phyloP scores from a whole-genome alignment of 2,888 invertebrate species.

The Celastrina argiolus region DNA sequence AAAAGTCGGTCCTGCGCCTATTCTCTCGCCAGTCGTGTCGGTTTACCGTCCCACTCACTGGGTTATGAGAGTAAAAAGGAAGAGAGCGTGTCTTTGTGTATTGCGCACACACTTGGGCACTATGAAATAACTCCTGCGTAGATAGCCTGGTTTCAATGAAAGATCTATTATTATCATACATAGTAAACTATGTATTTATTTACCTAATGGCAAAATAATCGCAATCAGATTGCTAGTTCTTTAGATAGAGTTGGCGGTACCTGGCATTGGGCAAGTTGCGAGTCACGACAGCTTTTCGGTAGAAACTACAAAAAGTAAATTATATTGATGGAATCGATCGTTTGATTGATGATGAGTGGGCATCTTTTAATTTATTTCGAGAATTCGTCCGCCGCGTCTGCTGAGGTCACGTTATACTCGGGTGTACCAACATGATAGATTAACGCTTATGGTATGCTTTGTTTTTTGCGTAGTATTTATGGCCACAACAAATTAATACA shows the following conservation, averaged over 20 bases:
- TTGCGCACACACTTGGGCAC: no score
- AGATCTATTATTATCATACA: no score
- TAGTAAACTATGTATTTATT: background rate
- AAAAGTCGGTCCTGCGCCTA: no score
- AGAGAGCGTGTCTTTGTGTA: no score
- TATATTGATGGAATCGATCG: conserved; percentile 76
- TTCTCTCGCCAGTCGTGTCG: no score
- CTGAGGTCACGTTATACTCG: conserved; percentile 49
- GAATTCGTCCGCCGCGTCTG: conserved; percentile 56
- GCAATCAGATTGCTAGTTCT: background rate
- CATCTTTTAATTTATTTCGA: conserved; percentile 76
- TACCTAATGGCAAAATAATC: background rate
- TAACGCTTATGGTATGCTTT: background rate
- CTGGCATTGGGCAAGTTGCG: conserved; percentile 59
- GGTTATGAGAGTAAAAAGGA: no score
- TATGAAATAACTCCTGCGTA: no score
- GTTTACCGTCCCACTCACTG: no score
- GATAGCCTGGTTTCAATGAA: no score
- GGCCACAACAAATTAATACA: background rate
- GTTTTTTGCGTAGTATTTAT: background rate
- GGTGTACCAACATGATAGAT: conserved; percentile 14
- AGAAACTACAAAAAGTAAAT: conserved; percentile 77
- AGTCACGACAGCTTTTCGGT: conserved; percentile 72
- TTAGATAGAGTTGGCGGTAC: conserved; percentile 42
- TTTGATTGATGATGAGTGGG: conserved; percentile 77